Base-by-base conservation (phyloP, 2,888 invertebrate genomes). In the Adelognathus sp. region DNA sequence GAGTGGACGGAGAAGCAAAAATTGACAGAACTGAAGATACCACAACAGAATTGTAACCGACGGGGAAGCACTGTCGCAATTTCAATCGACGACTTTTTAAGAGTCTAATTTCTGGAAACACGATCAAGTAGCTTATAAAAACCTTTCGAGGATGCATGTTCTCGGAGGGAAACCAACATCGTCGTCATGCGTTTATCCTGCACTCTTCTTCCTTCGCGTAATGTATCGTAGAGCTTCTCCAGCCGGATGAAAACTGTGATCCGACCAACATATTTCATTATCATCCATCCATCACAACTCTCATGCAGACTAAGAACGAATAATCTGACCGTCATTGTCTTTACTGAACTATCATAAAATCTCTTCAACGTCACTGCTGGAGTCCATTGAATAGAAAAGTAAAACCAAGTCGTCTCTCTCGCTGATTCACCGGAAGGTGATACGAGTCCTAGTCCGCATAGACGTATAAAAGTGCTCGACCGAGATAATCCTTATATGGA, bases 161-260 rank as follows among this genome's bases (percentile, higher is more conserved):
- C 75, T 58, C 41, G 58, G 46, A 64, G 76, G 58, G 80, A 67
- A 79, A 76, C 33, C 56, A 50, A 50, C 56, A 61, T 18, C 60
- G 76, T 66, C 46, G 33, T 29, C 33, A 33, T 60, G 50, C n/a
- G 60, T 52, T 11, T 31, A 16, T 61, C 69, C 66, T 50, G 46
- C 31, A 36, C 41, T 52, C 52, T 31, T 71, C 33, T 44, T 63
- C 64, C n/a, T 27, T 50, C 56, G 66, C 50, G 78, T 74, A 73
- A 76, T 83, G 84, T n/a, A 84, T 84, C 83, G 83, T n/a, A n/a
- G n/a, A n/a, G n/a, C n/a, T n/a, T n/a, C n/a, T n/a, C n/a, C n/a
- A n/a, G n/a, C n/a, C n/a, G n/a, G n/a, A n/a, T n/a, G n/a, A n/a
- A n/a, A n/a, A n/a, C n/a, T n/a, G n/a, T n/a, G n/a, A n/a, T n/a